Percentiles rank a stretch among this genome's conserved stretches.
These are phyloP conservation scores for Nephrotoma appendiculata DNA, from an alignment of 2,888 invertebrate species.

Conservation along the genomic window DNA sequence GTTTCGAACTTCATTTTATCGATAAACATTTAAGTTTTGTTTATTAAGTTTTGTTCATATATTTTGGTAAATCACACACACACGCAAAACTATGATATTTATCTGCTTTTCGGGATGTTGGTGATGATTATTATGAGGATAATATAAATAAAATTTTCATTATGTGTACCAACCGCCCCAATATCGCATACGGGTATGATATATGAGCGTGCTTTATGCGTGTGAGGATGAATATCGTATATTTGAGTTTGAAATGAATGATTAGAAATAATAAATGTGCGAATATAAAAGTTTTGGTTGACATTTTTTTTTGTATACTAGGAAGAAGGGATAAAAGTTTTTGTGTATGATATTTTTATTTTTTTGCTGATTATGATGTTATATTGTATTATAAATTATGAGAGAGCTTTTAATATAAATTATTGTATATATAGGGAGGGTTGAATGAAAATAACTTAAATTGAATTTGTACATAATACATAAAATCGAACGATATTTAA, in stretches of 20 bases:
- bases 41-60: not conserved
- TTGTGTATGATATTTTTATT: not conserved
- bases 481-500: not conserved
- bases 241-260: not conserved
- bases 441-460: not conserved
- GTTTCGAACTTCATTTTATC: not conserved
- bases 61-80: not conserved
- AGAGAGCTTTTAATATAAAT: not conserved
- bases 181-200: too few species aligned
- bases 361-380: not conserved
- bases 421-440: too few species aligned
- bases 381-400: not conserved
- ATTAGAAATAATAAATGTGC: not conserved
- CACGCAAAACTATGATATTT: not conserved
- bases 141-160: not conserved
- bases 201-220: too few species aligned
- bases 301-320: not conserved
- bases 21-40: not conserved
- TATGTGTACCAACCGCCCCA: not conserved
- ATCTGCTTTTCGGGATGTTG: not conserved
- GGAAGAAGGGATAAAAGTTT: not conserved
- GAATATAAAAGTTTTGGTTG: not conserved
- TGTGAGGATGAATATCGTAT: not conserved
- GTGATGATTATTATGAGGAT: not conserved
- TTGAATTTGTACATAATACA: not conserved